Conservation (phyloP, 2,113 vertebrate species). For the Nibea albiflora region DNA sequence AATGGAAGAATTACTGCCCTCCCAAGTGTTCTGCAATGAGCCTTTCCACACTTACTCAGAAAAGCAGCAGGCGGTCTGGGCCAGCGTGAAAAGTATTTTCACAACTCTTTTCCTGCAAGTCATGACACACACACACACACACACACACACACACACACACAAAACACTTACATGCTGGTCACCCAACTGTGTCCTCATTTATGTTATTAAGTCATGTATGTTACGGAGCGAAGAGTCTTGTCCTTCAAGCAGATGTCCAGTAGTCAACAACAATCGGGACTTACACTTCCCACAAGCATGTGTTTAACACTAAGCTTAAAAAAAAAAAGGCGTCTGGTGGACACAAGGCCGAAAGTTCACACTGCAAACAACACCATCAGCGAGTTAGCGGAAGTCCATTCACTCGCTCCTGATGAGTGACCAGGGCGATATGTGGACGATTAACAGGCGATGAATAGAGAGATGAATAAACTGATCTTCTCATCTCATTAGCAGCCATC, state of each 20-base stretch:
- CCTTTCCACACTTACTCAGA: constrained; percentile 69
- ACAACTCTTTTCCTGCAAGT: constrained; percentile 42
- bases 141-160: too few relatives aligned
- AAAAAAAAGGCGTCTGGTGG: constrained; percentile 8
- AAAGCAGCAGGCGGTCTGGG: constrained; percentile 54
- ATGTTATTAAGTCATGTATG: constrained; percentile 32
- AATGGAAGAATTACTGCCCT: constrained; percentile 58
- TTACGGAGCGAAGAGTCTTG: constrained; percentile 1
- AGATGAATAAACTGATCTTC: constrained; percentile 1
- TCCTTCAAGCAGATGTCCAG: constrained; percentile 20
- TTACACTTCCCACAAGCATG: constrained; percentile 54
- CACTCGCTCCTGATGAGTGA: constrained; percentile 34
- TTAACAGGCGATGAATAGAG: constrained; percentile 9
- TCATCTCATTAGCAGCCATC: neutral
- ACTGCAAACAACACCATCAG: constrained; percentile 48
- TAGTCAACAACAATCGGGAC: constrained; percentile 5
- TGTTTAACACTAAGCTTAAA: constrained; percentile 36
- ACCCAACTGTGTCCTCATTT: constrained; percentile 42
- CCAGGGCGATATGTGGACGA: neutral
- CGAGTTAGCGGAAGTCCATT: constrained; percentile 35
- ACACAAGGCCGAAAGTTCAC: constrained; percentile 22
- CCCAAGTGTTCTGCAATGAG: constrained; percentile 64
- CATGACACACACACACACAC: constrained; percentile 26
- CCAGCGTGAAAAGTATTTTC: constrained; percentile 58
- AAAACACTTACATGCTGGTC: constrained; percentile 35